Evolutionary conservation across 2,113 vertebrate genomes (phyloP), one percentile per base, ranked within the genome.

Genomic region (Chauna torquata): DNA sequence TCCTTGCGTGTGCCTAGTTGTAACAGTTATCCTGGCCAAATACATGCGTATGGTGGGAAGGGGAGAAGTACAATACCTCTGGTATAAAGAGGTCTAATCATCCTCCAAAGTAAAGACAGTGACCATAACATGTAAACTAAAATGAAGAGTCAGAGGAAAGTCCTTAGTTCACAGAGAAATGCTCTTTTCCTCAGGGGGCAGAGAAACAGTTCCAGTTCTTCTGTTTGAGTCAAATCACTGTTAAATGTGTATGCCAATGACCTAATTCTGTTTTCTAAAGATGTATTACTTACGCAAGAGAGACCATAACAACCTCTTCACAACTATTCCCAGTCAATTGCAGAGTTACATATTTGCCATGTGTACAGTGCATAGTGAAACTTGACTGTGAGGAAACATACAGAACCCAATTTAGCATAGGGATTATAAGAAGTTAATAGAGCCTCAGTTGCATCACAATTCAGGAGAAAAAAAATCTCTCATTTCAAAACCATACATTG

Each of bases 201-300:
- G 76, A 83, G 70, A 82, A 93, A 87, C 68, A 70, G 66, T 85
- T 96, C 70, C 79, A 91, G 38, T 70, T 86, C 86, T 77, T 97
- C 94, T 83, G 77, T 83, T 94, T 90, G 84, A 95, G 88, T 72
- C 89, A 94, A 95, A 85, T 94, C 75, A 83, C 71, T 92, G 88
- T 93, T 91, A 96, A 96, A 94, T 89, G 6, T 45, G 22, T 74
- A 36, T 62, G 44, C 78, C 88, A 96, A 94, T 96, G 88, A 96
- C 96, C 93, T 96, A 90, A 96, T 96, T 97, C 82, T 94, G 49
- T 94, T 96, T 96, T 95, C 83, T 91, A 96, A 91, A 94, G 92
- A 93, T 72, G 40, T 75, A 94, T 97, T 96, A 96, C 86, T 96
- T 91, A 96, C 47, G 32, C 93, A 96, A 92, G 92, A 96, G 36